Evolutionary conservation across 2,888 invertebrate species (phyloP).

Genomic region (Thyatira batis): DNA sequence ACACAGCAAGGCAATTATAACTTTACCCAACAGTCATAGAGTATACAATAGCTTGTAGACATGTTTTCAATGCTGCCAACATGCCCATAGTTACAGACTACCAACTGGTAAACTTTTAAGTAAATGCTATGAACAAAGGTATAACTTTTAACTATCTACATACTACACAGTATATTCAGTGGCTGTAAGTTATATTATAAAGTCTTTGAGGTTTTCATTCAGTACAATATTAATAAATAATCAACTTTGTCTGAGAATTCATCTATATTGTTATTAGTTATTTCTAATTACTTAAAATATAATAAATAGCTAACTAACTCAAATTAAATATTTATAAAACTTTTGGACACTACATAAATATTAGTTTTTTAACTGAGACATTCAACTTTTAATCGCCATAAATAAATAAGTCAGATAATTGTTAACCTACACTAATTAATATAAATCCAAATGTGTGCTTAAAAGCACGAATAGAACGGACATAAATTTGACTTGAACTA

Average conservation of each 20-base stretch:
- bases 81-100: background rate
- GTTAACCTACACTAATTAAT: too few relatives aligned
- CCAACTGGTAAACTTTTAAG: slow-evolving; percentile 6
- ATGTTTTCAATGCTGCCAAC: background rate
- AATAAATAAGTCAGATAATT: too few relatives aligned
- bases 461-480: too few relatives aligned
- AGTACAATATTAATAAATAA: background rate
- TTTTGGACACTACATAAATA: too few relatives aligned
- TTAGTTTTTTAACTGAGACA: too few relatives aligned
- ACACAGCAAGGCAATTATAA: background rate
- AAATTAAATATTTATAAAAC: too few relatives aligned
- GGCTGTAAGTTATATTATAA: background rate
- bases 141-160: background rate
- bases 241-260: background rate
- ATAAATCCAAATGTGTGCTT: too few relatives aligned
- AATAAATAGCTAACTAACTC: too few relatives aligned
- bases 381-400: too few relatives aligned
- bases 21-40: background rate
- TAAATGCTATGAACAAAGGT: background rate
- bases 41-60: background rate
- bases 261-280: too few relatives aligned
- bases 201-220: background rate
- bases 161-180: background rate
- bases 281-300: too few relatives aligned
- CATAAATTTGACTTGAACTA: too few relatives aligned